phyloP scores from a whole-genome alignment of 1,140 invertebrate genomes.

The Philopotamus ludificatus region DNA sequence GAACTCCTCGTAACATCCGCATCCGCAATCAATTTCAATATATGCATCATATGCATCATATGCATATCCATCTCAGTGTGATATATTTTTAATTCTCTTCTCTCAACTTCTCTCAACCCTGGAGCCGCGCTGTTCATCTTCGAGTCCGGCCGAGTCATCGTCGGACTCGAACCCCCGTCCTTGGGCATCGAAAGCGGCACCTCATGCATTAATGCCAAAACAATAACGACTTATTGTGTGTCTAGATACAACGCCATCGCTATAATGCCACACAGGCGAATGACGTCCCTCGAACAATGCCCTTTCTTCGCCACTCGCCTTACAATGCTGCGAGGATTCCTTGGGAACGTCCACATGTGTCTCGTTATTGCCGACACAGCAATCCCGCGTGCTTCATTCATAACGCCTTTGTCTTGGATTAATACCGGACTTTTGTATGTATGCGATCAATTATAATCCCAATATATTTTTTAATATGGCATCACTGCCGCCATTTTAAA shows the following conservation, averaged over 20 bases:
- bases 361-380: neutral
- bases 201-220: conserved; percentile 19
- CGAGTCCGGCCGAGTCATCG: conserved; percentile 2
- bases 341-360: neutral
- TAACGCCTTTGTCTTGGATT: too few relatives aligned
- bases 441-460: too few relatives aligned
- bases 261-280: conserved; percentile 5
- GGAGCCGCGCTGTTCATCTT: neutral
- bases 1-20: too few relatives aligned
- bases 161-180: neutral
- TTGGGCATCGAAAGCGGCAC: conserved; percentile 1
- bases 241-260: neutral
- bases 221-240: conserved; percentile 20
- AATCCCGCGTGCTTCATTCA: too few relatives aligned
- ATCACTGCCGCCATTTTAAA: too few relatives aligned
- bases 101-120: conserved; percentile 9
- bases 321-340: neutral
- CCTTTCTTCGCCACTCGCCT: conserved; percentile 2
- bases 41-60: too few relatives aligned
- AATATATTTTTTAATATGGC: too few relatives aligned
- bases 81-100: too few relatives aligned
- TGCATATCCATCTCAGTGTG: too few relatives aligned
- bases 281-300: neutral
- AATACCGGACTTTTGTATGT: too few relatives aligned
- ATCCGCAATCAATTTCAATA: too few relatives aligned